Evolutionary conservation across 2,888 invertebrate species (phyloP).

Genomic region (Tipula confusa): DNA sequence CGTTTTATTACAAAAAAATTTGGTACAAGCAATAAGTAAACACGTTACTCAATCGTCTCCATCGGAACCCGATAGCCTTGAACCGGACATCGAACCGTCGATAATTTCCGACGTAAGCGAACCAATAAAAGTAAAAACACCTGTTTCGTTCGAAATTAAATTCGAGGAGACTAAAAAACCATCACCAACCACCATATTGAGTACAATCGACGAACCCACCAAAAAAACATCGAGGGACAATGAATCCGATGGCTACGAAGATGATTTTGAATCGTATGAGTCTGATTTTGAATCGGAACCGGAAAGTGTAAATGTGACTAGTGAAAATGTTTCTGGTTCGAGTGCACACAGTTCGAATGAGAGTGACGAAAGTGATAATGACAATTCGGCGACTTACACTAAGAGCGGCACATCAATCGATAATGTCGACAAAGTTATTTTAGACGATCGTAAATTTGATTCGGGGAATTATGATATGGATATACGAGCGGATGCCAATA

Average conservation of each 20-base stretch:
- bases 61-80: constrained; percentile 32
- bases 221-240: constrained; percentile 35
- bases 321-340: background rate
- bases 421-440: constrained; percentile 33
- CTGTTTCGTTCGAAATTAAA: constrained; percentile 47
- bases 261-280: constrained; percentile 57
- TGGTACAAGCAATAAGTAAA: background rate
- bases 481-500: background rate
- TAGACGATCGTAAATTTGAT: constrained; percentile 55
- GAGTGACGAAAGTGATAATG: constrained; percentile 35
- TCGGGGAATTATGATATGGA: constrained; percentile 57
- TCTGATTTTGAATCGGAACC: constrained; percentile 54
- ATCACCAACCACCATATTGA: constrained; percentile 28
- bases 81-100: background rate
- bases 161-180: constrained; percentile 37
- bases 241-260: constrained; percentile 48
- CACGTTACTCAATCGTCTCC: constrained; percentile 26
- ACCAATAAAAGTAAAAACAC: constrained; percentile 38
- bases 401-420: constrained; percentile 44
- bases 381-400: constrained; percentile 44
- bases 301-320: constrained; percentile 27
- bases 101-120: background rate
- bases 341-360: background rate
- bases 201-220: background rate
- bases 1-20: constrained; percentile 40